Evolutionary conservation across 1,140 invertebrate species (phyloP).

Genomic region (Drosophila dunni): DNA sequence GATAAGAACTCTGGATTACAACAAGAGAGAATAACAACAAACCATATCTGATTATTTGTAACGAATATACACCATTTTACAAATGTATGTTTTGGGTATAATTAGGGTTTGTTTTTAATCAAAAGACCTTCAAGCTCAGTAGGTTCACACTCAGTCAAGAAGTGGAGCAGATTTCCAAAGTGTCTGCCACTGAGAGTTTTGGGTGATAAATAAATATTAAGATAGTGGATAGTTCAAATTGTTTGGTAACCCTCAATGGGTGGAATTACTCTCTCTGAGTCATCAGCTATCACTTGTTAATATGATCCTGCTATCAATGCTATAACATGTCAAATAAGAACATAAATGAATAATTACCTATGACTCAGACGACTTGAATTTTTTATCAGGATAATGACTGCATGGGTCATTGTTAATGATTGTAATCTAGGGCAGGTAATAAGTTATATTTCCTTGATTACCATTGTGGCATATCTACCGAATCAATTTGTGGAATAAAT

Average conservation of each 20-base stretch:
- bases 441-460: too few relatives aligned
- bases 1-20: conserved; percentile 37
- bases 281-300: conserved; percentile 3
- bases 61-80: background rate
- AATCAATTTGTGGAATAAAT: too few relatives aligned
- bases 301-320: conserved; percentile 38
- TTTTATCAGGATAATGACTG: too few relatives aligned
- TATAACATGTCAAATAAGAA: conserved; percentile 32
- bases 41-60: conserved; percentile 1
- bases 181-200: background rate
- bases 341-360: conserved; percentile 19
- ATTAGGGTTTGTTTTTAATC: conserved; percentile 19
- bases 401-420: too few relatives aligned
- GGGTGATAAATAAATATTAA: background rate
- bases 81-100: background rate
- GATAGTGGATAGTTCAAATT: too few relatives aligned
- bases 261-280: conserved; percentile 12
- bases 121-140: background rate
- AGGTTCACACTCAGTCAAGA: too few relatives aligned
- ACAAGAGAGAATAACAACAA: background rate
- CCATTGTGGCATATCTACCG: too few relatives aligned
- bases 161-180: too few relatives aligned
- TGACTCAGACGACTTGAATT: conserved; percentile 13
- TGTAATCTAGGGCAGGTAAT: too few relatives aligned
- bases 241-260: background rate